Conservation (phyloP, 2,888 invertebrate species). For the Andrena praecox region DNA sequence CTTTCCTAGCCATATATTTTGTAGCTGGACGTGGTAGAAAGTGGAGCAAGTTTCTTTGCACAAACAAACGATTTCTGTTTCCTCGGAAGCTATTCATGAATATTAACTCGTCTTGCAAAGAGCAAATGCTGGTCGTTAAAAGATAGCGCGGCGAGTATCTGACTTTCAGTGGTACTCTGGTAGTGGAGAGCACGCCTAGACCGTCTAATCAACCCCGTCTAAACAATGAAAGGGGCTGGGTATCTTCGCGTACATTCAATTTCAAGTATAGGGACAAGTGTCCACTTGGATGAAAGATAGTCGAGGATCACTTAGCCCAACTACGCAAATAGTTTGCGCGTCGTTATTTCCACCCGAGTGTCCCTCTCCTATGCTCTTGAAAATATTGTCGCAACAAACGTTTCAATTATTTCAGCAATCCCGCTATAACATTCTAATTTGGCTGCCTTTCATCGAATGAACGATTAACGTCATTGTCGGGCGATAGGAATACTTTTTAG, state of each 20-base stretch:
- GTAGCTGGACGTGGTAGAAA: not conserved
- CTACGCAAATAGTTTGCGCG: not conserved
- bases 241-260: not conserved
- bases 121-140: not conserved
- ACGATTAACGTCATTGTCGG: not conserved
- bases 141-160: not conserved
- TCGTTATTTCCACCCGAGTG: not conserved
- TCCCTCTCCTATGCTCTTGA: not conserved
- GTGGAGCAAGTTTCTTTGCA: not conserved
- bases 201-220: not conserved
- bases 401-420: not conserved
- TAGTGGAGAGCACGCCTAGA: not conserved
- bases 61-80: not conserved
- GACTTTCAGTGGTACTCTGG: not conserved
- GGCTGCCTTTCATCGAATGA: not conserved
- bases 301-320: slow-evolving; percentile 5
- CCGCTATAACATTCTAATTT: not conserved
- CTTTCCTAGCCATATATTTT: not conserved
- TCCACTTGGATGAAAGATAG: not conserved
- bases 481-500: not conserved
- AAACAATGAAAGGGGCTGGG: not conserved
- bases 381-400: not conserved
- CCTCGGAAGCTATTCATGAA: not conserved
- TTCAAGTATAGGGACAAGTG: slow-evolving; percentile 6
- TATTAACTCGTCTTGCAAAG: not conserved